Evolutionary conservation across 1,140 invertebrate genomes (phyloP).

Genomic region (Spodoptera litura): DNA sequence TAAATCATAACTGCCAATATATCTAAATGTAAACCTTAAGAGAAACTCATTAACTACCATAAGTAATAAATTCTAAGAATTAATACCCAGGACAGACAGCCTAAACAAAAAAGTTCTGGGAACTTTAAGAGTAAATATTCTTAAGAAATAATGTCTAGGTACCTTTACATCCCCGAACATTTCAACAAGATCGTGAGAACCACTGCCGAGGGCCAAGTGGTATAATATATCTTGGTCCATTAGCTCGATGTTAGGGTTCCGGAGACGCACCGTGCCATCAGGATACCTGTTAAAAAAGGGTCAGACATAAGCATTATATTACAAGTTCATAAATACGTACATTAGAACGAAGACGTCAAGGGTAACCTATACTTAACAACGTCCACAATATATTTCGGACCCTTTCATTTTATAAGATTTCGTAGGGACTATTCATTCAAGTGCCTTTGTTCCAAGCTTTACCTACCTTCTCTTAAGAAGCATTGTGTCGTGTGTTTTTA

Average conservation of each 20-base stretch:
- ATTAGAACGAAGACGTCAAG: slow-evolving; percentile 18
- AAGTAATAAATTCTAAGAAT: too few relatives aligned
- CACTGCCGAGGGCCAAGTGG: slow-evolving; percentile 96
- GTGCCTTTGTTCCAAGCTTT: slow-evolving; percentile 22
- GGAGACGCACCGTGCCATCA: slow-evolving; percentile 93
- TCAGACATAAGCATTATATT: slow-evolving; percentile 1
- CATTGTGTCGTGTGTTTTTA: too few relatives aligned
- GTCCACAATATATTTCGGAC: background rate
- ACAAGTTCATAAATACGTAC: slow-evolving; percentile 42
- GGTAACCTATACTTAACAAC: background rate
- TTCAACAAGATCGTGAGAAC: slow-evolving; percentile 96
- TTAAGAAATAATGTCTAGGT: slow-evolving; percentile 54
- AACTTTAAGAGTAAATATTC: background rate
- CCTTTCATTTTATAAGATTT: background rate
- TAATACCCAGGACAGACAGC: too few relatives aligned
- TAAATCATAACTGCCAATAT: too few relatives aligned
- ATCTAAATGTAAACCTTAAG: too few relatives aligned
- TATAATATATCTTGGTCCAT: slow-evolving; percentile 98
- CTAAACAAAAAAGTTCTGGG: too few relatives aligned
- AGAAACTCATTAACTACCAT: too few relatives aligned
- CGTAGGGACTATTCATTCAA: slow-evolving; percentile 1
- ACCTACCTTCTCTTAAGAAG: background rate
- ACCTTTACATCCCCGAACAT: slow-evolving; percentile 99
- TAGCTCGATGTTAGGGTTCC: slow-evolving; percentile 95
- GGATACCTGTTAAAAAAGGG: slow-evolving; percentile 87